A percentile compares a stretch with the other conserved stretches of the same genome.
Evolutionary conservation across 2,797 vertebrate species (phyloP).

Genomic region (Taeniopygia guttata): DNA sequence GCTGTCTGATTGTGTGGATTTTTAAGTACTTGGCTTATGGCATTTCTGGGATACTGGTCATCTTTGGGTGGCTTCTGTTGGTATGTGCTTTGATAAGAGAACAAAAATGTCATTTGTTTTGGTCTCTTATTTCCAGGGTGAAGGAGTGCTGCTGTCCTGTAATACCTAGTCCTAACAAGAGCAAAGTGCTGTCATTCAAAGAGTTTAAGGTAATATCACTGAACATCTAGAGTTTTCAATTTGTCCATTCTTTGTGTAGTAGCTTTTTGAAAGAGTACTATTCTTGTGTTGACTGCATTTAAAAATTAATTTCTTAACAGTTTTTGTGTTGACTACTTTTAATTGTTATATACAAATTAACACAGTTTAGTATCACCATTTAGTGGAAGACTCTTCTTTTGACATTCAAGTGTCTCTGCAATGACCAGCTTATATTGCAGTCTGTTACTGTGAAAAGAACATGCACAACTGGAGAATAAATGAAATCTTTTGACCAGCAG

Average conservation of each 20-base stretch:
- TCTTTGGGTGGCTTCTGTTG: background rate
- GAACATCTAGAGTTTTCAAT: background rate
- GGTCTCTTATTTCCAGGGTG: slow-evolving; percentile 53
- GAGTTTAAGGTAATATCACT: slow-evolving; percentile 62
- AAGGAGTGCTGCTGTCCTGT: slow-evolving; percentile 71
- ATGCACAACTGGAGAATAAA: background rate
- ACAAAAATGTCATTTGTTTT: background rate
- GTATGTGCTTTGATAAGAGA: background rate
- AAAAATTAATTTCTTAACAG: background rate
- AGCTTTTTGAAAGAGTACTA: background rate
- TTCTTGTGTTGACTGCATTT: background rate
- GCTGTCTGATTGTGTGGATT: background rate
- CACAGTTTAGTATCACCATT: background rate
- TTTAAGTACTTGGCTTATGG: background rate
- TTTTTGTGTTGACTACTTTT: background rate
- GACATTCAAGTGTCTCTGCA: background rate
- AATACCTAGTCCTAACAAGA: slow-evolving; percentile 75
- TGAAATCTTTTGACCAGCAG: background rate
- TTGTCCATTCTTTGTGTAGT: background rate
- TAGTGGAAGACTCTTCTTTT: background rate
- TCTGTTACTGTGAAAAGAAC: background rate
- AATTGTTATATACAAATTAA: background rate
- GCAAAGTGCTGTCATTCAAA: slow-evolving; percentile 68
- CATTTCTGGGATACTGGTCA: background rate
- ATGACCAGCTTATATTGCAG: background rate